phyloP scores from a whole-genome alignment of 2,888 invertebrate species.

The Coenonympha arcania region DNA sequence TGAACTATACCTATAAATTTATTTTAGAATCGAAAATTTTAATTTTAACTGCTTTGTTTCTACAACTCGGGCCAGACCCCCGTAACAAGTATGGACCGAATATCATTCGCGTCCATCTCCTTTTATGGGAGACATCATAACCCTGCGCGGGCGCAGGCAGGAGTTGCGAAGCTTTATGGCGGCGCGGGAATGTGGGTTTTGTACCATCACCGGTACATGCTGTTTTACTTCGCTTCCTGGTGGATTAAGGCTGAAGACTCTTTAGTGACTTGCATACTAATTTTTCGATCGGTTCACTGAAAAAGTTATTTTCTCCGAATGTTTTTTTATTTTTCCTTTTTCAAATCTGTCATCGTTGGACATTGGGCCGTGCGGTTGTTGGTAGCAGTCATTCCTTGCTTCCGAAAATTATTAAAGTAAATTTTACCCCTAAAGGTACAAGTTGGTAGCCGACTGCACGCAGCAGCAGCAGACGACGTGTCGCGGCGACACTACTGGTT shows the following conservation, averaged over 20 bases:
- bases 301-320: too few species aligned
- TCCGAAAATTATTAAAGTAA: too few species aligned
- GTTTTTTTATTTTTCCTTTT: too few species aligned
- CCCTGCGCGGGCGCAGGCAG: constrained; percentile 33
- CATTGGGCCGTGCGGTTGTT: too few species aligned
- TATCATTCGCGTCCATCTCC: constrained; percentile 30
- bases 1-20: too few species aligned
- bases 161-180: constrained; percentile 19
- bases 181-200: constrained; percentile 12
- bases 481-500: too few species aligned
- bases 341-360: too few species aligned
- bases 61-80: not conserved
- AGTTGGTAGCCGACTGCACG: too few species aligned
- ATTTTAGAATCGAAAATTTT: too few species aligned
- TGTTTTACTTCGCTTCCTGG: constrained; percentile 15
- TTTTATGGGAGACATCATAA: constrained; percentile 43
- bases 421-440: too few species aligned
- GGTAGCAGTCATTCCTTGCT: too few species aligned
- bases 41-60: not conserved
- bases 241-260: constrained; percentile 1
- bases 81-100: constrained; percentile 24
- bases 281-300: not conserved
- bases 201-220: constrained; percentile 2
- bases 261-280: not conserved
- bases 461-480: too few species aligned